Conservation (phyloP, 2,113 vertebrate species). For the Dendrocopos noguchii region DNA sequence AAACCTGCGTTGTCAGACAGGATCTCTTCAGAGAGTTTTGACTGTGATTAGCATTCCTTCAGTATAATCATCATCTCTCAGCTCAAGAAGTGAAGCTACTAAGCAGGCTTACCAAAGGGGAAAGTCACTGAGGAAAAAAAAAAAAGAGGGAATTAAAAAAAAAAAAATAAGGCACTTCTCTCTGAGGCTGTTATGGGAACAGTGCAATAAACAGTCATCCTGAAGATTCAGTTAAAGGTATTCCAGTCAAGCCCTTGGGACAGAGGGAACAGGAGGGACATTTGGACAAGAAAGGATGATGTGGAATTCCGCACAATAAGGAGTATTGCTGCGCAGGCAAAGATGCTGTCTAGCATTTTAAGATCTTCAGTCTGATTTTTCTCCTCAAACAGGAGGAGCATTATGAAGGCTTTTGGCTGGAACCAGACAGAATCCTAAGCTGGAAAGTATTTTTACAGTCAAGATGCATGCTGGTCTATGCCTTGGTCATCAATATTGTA, state of each 20-base stretch:
- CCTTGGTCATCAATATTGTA: neutral
- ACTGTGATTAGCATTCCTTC: conserved; percentile 25
- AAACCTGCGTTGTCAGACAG: neutral
- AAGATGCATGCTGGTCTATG: neutral
- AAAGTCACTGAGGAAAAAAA: conserved; percentile 48
- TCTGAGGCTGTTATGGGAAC: conserved; percentile 70
- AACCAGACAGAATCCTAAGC: conserved; percentile 6
- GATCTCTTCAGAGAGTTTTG: neutral
- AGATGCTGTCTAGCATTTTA: neutral
- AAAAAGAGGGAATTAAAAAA: neutral
- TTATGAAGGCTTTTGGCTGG: conserved; percentile 4
- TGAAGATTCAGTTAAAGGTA: conserved; percentile 32
- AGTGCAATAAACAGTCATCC: conserved; percentile 77
- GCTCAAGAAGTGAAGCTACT: conserved; percentile 48
- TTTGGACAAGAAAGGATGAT: neutral
- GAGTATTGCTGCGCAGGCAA: conserved; percentile 11
- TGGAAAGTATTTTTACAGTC: neutral
- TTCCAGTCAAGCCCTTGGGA: conserved; percentile 37
- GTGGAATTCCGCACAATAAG: neutral
- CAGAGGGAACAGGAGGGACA: neutral
- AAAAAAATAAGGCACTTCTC: conserved; percentile 55
- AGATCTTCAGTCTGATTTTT: conserved; percentile 13
- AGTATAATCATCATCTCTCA: conserved; percentile 37
- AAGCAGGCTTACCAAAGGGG: conserved; percentile 73
- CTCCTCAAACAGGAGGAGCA: neutral